These are phyloP conservation scores for Saccostrea echinata DNA, from an alignment of 1,140 invertebrate genomes.

Conservation along the genomic window DNA sequence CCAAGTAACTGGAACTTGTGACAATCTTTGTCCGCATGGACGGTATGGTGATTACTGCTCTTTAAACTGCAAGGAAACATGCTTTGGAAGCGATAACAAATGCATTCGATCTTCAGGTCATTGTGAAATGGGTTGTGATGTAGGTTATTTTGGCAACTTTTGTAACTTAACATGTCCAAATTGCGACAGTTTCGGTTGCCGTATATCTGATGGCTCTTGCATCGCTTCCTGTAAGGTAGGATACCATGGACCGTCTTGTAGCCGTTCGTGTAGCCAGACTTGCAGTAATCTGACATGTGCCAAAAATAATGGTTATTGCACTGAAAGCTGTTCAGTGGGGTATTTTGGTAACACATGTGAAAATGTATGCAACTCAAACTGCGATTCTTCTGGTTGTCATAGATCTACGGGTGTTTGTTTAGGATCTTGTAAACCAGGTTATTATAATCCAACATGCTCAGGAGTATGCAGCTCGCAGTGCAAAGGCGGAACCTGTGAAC, in stretches of 20 bases:
- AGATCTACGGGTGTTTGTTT: conserved; percentile 27
- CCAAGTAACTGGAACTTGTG: conserved; percentile 40
- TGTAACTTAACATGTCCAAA: conserved; percentile 43
- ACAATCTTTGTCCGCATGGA: conserved; percentile 7
- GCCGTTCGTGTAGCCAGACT: neutral
- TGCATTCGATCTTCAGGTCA: neutral
- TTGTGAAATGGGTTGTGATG: conserved; percentile 1
- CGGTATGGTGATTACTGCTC: conserved; percentile 34
- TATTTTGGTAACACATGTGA: conserved; percentile 48
- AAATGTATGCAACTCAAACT: conserved; percentile 28
- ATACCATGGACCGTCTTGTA: conserved; percentile 44
- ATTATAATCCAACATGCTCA: conserved; percentile 39
- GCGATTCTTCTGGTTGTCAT: conserved; percentile 45
- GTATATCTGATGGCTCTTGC: conserved; percentile 29
- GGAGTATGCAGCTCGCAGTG: conserved; percentile 19
- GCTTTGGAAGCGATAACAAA: neutral
- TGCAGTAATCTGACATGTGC: conserved; percentile 12
- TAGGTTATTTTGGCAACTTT: conserved; percentile 41
- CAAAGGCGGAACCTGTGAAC: conserved; percentile 47
- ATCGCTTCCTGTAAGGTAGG: conserved; percentile 44
- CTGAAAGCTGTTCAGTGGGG: neutral
- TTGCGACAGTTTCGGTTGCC: conserved; percentile 4
- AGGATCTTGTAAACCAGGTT: conserved; percentile 14
- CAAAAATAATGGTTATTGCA: conserved; percentile 23
- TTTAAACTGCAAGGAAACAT: neutral